Percentiles rank a stretch among this genome's conserved stretches.
These are phyloP conservation scores for Reticulitermes speratus DNA, from an alignment of 1,140 invertebrate species.

Conservation along the genomic window DNA sequence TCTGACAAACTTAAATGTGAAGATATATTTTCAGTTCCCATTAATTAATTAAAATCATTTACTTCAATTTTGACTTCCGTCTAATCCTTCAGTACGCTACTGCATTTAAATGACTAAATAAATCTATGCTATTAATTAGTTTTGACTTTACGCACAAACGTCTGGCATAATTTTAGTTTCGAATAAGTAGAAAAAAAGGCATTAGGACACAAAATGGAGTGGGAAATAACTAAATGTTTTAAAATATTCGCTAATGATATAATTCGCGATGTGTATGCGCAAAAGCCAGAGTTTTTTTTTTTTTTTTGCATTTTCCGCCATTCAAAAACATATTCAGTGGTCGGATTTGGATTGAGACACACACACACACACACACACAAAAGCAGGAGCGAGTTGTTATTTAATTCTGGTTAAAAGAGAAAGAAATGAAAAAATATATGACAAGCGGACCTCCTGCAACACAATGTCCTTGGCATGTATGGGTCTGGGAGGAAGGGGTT, in stretches of 20 bases:
- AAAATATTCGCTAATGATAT: neutral
- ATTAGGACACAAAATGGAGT: neutral
- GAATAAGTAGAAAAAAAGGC: neutral
- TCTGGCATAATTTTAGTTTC: neutral
- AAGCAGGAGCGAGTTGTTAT: neutral
- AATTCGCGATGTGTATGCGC: neutral
- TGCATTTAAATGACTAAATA: too few species aligned
- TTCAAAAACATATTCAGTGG: neutral
- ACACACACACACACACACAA: too few species aligned
- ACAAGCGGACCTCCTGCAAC: neutral
- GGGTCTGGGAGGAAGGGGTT: neutral
- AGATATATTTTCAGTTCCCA: too few species aligned
- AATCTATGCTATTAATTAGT: neutral
- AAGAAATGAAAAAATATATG: neutral
- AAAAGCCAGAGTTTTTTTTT: neutral
- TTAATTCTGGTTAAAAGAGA: neutral
- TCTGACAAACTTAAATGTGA: too few species aligned
- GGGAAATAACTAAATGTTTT: neutral
- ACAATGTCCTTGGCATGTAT: slow-evolving; percentile 6
- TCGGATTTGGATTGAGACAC: neutral
- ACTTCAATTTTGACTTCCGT: too few species aligned
- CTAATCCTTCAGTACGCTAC: too few species aligned
- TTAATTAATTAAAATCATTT: too few species aligned
- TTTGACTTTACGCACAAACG: neutral
- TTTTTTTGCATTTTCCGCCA: neutral